Percentiles rank a stretch among this genome's conserved stretches.
phyloP scores from a whole-genome alignment of 2,888 invertebrate genomes.

The Lasioglossum pauxillum region DNA sequence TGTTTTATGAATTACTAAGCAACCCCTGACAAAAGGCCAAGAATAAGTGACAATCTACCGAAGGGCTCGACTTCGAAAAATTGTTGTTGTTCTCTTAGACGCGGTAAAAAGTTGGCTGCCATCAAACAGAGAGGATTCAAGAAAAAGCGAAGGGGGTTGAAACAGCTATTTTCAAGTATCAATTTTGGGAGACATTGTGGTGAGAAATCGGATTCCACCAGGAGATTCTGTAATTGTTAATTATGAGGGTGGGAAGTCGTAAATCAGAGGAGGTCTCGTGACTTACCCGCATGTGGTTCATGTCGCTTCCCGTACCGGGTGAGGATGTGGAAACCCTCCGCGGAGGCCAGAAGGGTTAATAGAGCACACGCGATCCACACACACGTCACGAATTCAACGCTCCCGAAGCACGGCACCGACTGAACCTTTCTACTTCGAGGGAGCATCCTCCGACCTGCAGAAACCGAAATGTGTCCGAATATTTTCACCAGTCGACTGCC shows the following conservation, averaged over 20 bases:
- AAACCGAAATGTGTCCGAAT: constrained; percentile 5
- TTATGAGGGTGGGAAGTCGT: not conserved
- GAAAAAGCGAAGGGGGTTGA: not conserved
- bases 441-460: constrained; percentile 56
- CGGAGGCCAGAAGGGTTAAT: constrained; percentile 71
- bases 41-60: too few relatives aligned
- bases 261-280: not conserved
- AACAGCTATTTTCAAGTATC: not conserved
- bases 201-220: not conserved
- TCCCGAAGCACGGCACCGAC: constrained; percentile 60
- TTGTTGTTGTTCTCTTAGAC: too few relatives aligned
- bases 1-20: not conserved
- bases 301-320: constrained; percentile 78
- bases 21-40: not conserved
- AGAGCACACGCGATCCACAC: constrained; percentile 75
- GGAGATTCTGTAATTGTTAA: not conserved
- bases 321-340: constrained; percentile 73
- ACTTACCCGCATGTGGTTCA: constrained; percentile 70
- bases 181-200: not conserved
- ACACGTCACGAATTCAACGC: constrained; percentile 68
- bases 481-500: not conserved
- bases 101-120: too few relatives aligned
- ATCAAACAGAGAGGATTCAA: not conserved
- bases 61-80: too few relatives aligned
- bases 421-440: constrained; percentile 65